Base-by-base conservation (phyloP, 2,888 invertebrate species). In the Callinectes sapidus region DNA sequence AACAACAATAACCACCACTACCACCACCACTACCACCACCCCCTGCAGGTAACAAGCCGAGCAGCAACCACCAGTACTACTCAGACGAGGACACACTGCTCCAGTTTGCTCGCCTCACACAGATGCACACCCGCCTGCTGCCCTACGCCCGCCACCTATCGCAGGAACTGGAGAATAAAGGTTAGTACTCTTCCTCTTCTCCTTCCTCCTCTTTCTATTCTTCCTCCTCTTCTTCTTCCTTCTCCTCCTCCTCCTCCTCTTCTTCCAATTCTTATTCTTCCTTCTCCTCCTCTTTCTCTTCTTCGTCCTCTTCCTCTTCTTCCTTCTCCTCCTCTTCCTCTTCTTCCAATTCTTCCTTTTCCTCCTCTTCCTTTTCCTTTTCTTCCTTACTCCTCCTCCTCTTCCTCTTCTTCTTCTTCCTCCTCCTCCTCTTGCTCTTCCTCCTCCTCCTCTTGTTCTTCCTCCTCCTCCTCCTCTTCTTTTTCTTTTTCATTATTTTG, bases 1-100 rank as follows among this genome's bases (percentile, higher is more conserved):
- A 28, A 10, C 61, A 18, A 32, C 55, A 35, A 39, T 35, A 35
- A 32, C 61, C 8, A 54, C 87, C 8, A 28, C 54, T 18, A 55
- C 87, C 23, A 55, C 61, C 6, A 54, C 55, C 14, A 54, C 55
- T 16, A 54, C 23, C 23, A 55, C 55, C 16, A 55, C 55, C 18
- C 48, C 23, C 55, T 18, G 23, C 90, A 94, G 93, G 93, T 39
- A 95, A 95, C 93, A 94, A 95, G 55, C 95, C 95, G 0, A 92
- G 89, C 28, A 71, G 89, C 48, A 95, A 95, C 91, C 95, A 95
- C 86, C 95, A 95, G 93, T 95, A 95, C 61, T 95, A 95, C 91
- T 91, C 94, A 13, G 94, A 94, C 77, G 39, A 92, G 32, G 95
- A 95, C 54, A 95, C 95, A 13, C 94, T 95, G 87, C 48, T 61